phyloP scores from a whole-genome alignment of 37 sponge, comb jelly and placozoan genomes.

The Crambe crambe region DNA sequence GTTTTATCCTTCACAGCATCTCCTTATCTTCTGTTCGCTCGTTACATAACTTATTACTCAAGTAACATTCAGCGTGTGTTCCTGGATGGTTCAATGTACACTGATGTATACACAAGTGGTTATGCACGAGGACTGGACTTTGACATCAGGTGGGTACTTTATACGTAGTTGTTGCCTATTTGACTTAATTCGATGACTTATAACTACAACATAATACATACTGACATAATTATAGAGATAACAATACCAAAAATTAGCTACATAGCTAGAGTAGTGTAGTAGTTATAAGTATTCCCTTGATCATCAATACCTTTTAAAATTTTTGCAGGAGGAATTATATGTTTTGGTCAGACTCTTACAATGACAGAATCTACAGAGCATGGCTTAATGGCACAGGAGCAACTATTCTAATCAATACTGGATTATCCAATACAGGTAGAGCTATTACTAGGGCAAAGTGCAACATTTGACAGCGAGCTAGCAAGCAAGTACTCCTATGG shows the following conservation, averaged over 20 bases:
- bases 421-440: not conserved
- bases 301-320: too few species aligned
- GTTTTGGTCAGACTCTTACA: constrained; percentile 17
- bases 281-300: too few species aligned
- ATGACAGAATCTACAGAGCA: constrained; percentile 13
- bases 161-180: not conserved
- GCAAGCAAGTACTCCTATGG: too few species aligned
- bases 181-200: not conserved
- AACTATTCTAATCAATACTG: constrained; percentile 2
- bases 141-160: constrained; percentile 12
- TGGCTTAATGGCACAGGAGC: not conserved
- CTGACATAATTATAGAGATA: not conserved
- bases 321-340: constrained; percentile 11
- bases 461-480: too few species aligned
- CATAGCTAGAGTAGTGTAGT: too few species aligned
- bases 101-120: not conserved
- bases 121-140: not conserved
- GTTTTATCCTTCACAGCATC: not conserved
- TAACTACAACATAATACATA: not conserved
- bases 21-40: constrained; percentile 17
- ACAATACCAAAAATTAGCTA: too few species aligned
- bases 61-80: not conserved
- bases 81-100: not conserved
- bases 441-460: too few species aligned
- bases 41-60: not conserved